These are phyloP conservation scores for Tretioscincus oriximinensis DNA, from an alignment of 2,113 vertebrate species.

Conservation along the genomic window DNA sequence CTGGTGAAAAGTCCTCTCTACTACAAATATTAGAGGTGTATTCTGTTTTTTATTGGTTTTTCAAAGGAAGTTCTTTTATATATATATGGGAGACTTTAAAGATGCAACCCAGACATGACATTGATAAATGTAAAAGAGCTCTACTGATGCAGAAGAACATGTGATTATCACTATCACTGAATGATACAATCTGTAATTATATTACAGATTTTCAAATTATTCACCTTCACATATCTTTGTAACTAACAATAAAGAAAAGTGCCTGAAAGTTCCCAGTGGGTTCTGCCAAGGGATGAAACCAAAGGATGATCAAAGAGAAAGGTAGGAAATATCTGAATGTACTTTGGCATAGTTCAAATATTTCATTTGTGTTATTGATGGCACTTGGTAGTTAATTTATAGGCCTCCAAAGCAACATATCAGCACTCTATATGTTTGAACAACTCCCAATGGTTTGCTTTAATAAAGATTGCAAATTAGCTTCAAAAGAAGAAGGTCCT, in stretches of 20 bases:
- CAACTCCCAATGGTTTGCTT: neutral
- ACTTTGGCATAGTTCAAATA: neutral
- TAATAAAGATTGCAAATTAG: neutral
- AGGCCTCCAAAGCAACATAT: neutral
- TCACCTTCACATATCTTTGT: neutral
- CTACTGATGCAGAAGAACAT: neutral
- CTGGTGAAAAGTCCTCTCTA: no score
- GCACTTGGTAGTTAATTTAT: neutral
- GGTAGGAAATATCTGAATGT: neutral
- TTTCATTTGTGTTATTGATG: neutral
- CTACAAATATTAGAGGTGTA: no score
- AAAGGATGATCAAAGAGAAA: neutral
- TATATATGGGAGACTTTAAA: neutral
- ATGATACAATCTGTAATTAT: neutral
- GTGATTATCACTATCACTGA: no score
- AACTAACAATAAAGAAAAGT: neutral
- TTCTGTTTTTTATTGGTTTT: neutral
- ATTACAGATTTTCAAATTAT: constrained; percentile 34
- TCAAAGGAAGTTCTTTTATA: neutral
- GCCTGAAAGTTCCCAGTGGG: neutral
- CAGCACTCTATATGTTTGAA: neutral
- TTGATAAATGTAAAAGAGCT: neutral
- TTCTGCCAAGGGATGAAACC: neutral
- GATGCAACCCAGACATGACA: neutral
- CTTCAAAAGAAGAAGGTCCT: neutral